Conservation (phyloP, 2,797 vertebrate genomes). For the Anabacerthia variegaticeps region DNA sequence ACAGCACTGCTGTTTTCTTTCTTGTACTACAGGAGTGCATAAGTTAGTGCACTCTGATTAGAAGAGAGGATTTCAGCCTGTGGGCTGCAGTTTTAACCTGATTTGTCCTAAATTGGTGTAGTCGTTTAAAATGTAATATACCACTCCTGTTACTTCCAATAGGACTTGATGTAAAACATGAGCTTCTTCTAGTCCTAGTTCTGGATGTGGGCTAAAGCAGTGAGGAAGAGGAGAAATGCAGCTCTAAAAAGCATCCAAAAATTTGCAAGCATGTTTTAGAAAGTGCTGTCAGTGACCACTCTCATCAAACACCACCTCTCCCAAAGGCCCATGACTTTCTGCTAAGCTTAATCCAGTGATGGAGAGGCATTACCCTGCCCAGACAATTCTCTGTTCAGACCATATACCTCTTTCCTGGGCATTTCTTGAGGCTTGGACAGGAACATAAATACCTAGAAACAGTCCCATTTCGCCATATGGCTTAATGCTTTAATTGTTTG, state of each 20-base stretch:
- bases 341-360: not conserved
- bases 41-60: not conserved
- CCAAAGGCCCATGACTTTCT: accelerated
- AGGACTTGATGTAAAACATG: conserved; percentile 36
- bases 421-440: not conserved
- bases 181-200: not conserved
- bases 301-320: not conserved
- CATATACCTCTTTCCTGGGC: not conserved
- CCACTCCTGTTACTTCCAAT: conserved; percentile 12
- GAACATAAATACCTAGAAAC: not conserved
- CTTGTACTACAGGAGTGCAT: not conserved
- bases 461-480: not conserved
- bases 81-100: conserved; percentile 49
- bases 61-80: conserved; percentile 33
- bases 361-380: not conserved
- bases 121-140: conserved; percentile 55
- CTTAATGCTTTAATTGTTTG: not conserved
- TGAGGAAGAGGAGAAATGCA: not conserved
- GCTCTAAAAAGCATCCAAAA: not conserved
- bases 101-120: conserved; percentile 47
- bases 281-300: not conserved
- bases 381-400: not conserved
- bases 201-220: not conserved
- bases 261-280: not conserved
- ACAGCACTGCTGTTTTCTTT: accelerated